phyloP scores from a whole-genome alignment of 2,797 vertebrate species.

The Paratrypauchen microcephalus region DNA sequence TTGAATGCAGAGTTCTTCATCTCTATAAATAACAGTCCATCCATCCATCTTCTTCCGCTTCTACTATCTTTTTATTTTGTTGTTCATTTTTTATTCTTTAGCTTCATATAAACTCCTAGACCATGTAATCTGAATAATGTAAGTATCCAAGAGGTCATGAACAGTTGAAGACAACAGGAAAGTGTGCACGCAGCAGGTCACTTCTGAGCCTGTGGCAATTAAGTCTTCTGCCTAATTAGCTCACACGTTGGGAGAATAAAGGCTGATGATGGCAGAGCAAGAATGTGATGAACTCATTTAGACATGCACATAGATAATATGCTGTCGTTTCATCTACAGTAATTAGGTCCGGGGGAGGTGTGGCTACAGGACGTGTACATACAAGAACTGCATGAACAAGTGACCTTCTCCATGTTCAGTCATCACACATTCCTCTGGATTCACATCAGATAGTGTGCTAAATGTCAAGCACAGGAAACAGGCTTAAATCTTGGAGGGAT shows the following conservation, averaged over 20 bases:
- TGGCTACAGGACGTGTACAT: conserved; percentile 13
- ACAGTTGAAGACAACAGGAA: conserved; percentile 32
- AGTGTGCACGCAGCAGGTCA: conserved; percentile 40
- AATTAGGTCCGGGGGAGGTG: conserved; percentile 48
- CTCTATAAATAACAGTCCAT: too few relatives aligned
- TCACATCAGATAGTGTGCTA: background rate
- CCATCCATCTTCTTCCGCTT: too few relatives aligned
- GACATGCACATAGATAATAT: conserved; percentile 48
- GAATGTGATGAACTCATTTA: conserved; percentile 52
- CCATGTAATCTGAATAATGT: background rate
- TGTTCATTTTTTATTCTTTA: background rate
- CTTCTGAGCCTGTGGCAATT: conserved; percentile 45
- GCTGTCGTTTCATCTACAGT: conserved; percentile 49
- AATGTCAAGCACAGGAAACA: conserved; percentile 7
- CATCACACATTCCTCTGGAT: background rate
- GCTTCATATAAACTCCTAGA: background rate
- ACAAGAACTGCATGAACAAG: conserved; percentile 11
- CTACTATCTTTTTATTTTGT: background rate
- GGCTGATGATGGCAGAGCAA: conserved; percentile 44
- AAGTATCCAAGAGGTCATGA: conserved; percentile 35
- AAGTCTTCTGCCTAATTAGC: conserved; percentile 58
- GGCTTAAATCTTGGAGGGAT: conserved; percentile 7
- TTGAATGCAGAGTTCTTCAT: background rate
- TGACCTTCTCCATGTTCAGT: conserved; percentile 28
- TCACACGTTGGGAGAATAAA: conserved; percentile 54